Percentiles rank a stretch among this genome's conserved stretches.
These are phyloP conservation scores for Pseudachorutes palmiensis DNA, from an alignment of 1,140 invertebrate species.

Conservation along the genomic window DNA sequence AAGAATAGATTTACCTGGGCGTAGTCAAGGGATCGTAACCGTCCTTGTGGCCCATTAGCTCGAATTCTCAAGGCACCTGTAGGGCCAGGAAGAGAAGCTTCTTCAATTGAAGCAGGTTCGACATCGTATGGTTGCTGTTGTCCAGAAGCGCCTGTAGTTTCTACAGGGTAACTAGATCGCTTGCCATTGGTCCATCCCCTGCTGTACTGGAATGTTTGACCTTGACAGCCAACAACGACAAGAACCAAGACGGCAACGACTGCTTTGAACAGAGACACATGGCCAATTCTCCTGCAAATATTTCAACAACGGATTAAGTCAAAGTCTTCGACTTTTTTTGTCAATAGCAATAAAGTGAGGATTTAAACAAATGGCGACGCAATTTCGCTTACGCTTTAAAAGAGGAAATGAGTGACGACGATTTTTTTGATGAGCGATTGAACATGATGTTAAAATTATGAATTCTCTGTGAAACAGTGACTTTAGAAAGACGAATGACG, in stretches of 20 bases:
- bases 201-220: conserved; percentile 64
- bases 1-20: conserved; percentile 19
- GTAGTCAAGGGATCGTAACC: conserved; percentile 22
- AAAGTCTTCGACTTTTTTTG: background rate
- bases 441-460: no score
- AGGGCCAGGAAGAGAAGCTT: conserved; percentile 13
- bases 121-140: background rate
- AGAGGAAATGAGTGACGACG: no score
- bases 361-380: background rate
- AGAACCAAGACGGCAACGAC: conserved; percentile 23
- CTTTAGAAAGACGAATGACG: no score
- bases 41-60: background rate
- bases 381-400: background rate
- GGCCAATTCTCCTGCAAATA: background rate
- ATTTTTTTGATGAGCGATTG: no score
- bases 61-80: background rate
- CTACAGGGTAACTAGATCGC: background rate
- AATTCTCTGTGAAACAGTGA: no score
- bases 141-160: background rate
- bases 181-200: conserved; percentile 62
- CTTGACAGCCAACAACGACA: conserved; percentile 39
- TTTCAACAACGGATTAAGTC: background rate
- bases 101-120: conserved; percentile 7
- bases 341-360: background rate
- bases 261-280: conserved; percentile 17